A percentile compares a stretch with the other conserved stretches of the same genome.
phyloP scores from a whole-genome alignment of 2,113 vertebrate species.

The Microtus richardsoni region DNA sequence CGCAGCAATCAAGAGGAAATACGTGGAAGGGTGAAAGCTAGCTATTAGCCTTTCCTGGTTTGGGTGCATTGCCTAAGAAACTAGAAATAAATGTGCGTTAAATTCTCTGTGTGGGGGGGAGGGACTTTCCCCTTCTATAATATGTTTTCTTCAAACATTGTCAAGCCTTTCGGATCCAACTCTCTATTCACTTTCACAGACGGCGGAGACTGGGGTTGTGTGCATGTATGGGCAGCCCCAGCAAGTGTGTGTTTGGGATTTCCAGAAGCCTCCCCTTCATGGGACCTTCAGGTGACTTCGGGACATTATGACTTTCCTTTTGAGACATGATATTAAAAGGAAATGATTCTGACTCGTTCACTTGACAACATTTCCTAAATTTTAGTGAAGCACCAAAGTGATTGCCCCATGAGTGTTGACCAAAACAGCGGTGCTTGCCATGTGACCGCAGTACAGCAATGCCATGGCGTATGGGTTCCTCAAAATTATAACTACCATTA shows the following conservation, averaged over 20 bases:
- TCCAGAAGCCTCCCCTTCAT: slow-evolving; percentile 45
- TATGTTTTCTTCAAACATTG: not conserved
- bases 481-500: slow-evolving; percentile 65
- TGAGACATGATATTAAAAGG: slow-evolving; percentile 48
- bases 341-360: slow-evolving; percentile 21
- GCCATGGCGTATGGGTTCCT: not conserved
- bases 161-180: slow-evolving; percentile 26
- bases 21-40: slow-evolving; percentile 30
- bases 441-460: slow-evolving; percentile 47
- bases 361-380: slow-evolving; percentile 9
- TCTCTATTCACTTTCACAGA: slow-evolving; percentile 22
- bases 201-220: not conserved
- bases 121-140: not conserved
- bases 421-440: not conserved
- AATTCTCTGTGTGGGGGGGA: not conserved
- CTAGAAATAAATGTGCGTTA: slow-evolving; percentile 14
- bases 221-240: not conserved
- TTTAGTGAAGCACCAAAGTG: not conserved
- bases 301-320: slow-evolving; percentile 39
- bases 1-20: slow-evolving; percentile 26
- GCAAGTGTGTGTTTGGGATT: not conserved
- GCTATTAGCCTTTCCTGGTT: not conserved
- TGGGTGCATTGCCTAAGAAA: slow-evolving; percentile 20
- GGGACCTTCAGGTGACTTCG: not conserved
- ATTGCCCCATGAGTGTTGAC: slow-evolving; percentile 1